A percentile compares a stretch with the other conserved stretches of the same genome.
Conservation (phyloP, 2,888 invertebrate species). For the Malacosoma neustria region DNA sequence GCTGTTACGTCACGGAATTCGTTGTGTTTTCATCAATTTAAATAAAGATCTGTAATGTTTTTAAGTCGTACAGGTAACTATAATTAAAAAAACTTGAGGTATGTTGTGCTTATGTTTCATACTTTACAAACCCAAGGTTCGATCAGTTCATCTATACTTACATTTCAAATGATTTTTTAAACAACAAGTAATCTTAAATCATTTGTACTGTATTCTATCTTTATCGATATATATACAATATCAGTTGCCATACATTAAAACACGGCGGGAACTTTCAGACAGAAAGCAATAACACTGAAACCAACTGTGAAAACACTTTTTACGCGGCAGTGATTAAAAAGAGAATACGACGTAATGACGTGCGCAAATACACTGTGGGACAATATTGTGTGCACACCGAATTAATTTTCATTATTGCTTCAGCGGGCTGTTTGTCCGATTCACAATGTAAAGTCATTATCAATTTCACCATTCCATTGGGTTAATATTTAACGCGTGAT, state of each 20-base stretch:
- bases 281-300: conserved; percentile 28
- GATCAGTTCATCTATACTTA: no score
- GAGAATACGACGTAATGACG: conserved; percentile 19
- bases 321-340: conserved; percentile 18
- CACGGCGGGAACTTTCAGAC: not conserved
- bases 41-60: no score
- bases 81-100: no score
- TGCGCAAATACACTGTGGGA: conserved; percentile 21
- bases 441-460: not conserved
- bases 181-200: no score
- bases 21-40: no score
- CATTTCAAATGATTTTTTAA: no score
- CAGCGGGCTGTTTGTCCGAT: not conserved
- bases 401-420: conserved; percentile 8
- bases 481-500: not conserved
- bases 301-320: conserved; percentile 32
- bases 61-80: no score
- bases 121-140: no score
- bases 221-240: not conserved
- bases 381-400: conserved; percentile 11
- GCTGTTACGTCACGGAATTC: no score
- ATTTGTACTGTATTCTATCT: no score
- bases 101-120: no score
- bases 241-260: not conserved
- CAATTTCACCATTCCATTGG: not conserved